Percentiles rank a stretch among this genome's conserved stretches.
Conservation (phyloP, 2,888 invertebrate genomes). For the Caenorhabditis sp. region DNA sequence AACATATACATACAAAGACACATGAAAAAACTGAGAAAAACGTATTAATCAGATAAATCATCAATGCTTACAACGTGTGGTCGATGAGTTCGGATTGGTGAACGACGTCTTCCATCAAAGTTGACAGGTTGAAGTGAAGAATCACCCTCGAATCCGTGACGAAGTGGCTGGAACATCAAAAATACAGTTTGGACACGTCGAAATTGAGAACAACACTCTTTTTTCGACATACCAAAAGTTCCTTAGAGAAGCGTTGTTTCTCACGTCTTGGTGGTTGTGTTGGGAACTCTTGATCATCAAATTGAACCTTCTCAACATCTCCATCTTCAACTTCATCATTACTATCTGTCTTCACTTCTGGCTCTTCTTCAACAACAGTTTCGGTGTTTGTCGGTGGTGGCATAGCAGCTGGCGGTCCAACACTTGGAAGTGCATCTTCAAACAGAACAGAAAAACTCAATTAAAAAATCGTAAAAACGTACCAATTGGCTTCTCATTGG, state of each 20-base stretch:
- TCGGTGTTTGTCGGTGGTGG: conserved; percentile 12
- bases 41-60: conserved; percentile 29
- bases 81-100: conserved; percentile 52
- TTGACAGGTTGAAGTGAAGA: conserved; percentile 44
- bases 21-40: conserved; percentile 3
- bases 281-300: conserved; percentile 33
- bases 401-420: conserved; percentile 35
- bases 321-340: not conserved
- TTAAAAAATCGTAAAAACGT: not conserved
- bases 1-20: conserved; percentile 11
- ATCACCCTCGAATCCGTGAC: conserved; percentile 16
- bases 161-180: conserved; percentile 41
- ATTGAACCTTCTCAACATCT: conserved; percentile 17
- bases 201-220: too few relatives aligned
- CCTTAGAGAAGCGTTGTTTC: conserved; percentile 45
- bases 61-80: conserved; percentile 60
- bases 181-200: too few relatives aligned
- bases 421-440: conserved; percentile 21
- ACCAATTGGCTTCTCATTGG: conserved; percentile 39
- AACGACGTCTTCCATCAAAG: conserved; percentile 46
- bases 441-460: not conserved
- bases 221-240: conserved; percentile 41
- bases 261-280: conserved; percentile 15
- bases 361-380: not conserved
- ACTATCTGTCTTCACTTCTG: not conserved